Evolutionary conservation across 35 echinoderm and acorn worm genomes (phyloP), one percentile per base, ranked within the genome.

Genomic region (Amphiura filiformis): DNA sequence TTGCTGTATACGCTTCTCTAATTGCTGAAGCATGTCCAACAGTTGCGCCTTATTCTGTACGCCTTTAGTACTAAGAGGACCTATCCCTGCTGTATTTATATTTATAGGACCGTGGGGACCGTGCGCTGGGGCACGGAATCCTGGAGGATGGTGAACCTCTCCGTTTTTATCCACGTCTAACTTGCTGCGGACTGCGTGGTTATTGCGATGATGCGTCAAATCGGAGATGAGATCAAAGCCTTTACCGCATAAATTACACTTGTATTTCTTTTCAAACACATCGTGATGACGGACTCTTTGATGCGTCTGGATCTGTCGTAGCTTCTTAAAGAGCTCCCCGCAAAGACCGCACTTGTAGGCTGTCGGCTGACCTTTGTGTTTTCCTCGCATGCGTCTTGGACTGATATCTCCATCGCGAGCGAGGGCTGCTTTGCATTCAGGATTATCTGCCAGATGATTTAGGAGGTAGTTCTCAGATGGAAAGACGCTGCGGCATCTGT

Each of bases 221-320:
- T 97, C 95, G 0, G 95, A 97, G 31, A 97, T 97, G 3, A 97
- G 82, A 70, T 97, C 95, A 93, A 97, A 97, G 3, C 95, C 95
- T 49, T 97, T 97, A 36, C 93, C 88, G 77, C 95, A 97, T 38
- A 97, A 81, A 78, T 97, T 97, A 81, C 95, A 97, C 79, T 97
- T 97, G 89, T 97, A 97, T 86, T 97, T 97, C 92, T 97, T 97
- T 52, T 97, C 95, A 82, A 97, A 97, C 9, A 93, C 95, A 37
- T 97, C 95, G 61, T 97, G 95, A 77, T 97, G 95, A 22, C 95
- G 65, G 12, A 97, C 95, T 77, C 95, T 92, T 65, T 97, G 95
- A 82, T 97, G 95, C 0, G 95, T 97, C 84, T 97, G 95, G 64
- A 97, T 97, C 83, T 97, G 95, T 22, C 95, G 82, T 18, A 97